Conservation (phyloP, 2,797 vertebrate genomes). For the Numenius phaeopus region DNA sequence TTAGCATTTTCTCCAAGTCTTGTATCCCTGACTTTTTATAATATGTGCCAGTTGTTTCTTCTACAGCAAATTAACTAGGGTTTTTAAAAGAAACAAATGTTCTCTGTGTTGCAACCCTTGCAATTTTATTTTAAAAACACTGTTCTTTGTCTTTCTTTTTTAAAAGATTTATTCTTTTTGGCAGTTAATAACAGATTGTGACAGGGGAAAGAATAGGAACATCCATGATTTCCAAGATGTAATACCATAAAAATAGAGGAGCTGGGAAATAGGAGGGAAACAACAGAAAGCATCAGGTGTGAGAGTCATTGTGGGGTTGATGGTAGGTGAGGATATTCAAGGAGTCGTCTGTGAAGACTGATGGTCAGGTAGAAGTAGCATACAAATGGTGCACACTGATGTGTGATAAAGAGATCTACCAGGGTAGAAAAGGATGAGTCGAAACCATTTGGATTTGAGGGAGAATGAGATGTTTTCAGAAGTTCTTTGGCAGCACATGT, state of each 20-base stretch:
- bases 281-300: not conserved
- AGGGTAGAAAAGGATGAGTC: not conserved
- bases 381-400: not conserved
- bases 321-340: not conserved
- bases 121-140: not conserved
- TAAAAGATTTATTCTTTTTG: not conserved
- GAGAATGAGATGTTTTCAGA: not conserved
- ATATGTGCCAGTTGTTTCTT: not conserved
- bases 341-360: not conserved
- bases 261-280: not conserved
- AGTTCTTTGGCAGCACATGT: not conserved
- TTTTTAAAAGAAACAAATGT: not conserved
- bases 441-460: not conserved
- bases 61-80: not conserved
- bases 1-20: not conserved
- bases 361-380: fast-evolving
- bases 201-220: not conserved
- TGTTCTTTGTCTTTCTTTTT: not conserved
- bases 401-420: not conserved
- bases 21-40: not conserved
- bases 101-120: not conserved
- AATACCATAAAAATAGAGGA: not conserved
- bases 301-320: not conserved
- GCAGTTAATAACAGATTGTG: not conserved
- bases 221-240: not conserved